These are phyloP conservation scores for Cylloceria caligata DNA, from an alignment of 2,888 invertebrate genomes.

Conservation along the genomic window DNA sequence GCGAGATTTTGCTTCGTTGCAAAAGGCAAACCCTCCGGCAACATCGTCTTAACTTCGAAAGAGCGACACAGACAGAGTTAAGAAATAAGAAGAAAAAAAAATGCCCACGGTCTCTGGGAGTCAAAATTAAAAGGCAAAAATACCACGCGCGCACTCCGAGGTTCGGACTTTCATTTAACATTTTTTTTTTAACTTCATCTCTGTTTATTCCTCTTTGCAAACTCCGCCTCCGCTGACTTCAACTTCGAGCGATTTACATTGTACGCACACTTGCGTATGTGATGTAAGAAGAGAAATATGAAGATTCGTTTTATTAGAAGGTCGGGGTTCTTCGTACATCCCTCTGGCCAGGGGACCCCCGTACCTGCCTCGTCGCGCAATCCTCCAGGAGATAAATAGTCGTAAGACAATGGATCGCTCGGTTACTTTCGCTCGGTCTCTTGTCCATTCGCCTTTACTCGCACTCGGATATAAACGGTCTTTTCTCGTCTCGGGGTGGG, in stretches of 20 bases:
- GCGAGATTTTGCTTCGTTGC: slow-evolving; percentile 62
- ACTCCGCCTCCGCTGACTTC: not conserved
- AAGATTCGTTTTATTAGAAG: slow-evolving; percentile 60
- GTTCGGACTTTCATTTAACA: slow-evolving; percentile 11
- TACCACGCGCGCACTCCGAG: slow-evolving; percentile 33
- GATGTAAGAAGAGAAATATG: slow-evolving; percentile 56
- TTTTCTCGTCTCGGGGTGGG: slow-evolving; percentile 53
- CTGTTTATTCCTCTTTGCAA: slow-evolving; percentile 6
- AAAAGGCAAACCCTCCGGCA: slow-evolving; percentile 58
- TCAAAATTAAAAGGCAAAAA: slow-evolving; percentile 64
- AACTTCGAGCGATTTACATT: not conserved
- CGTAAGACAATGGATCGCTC: slow-evolving; percentile 79
- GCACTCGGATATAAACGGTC: slow-evolving; percentile 64
- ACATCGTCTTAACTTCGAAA: slow-evolving; percentile 40
- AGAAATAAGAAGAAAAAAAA: slow-evolving; percentile 21
- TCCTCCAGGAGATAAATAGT: slow-evolving; percentile 78
- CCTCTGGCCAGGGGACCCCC: slow-evolving; percentile 24
- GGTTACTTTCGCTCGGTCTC: slow-evolving; percentile 36
- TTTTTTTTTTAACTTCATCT: not conserved
- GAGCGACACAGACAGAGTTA: slow-evolving; percentile 37
- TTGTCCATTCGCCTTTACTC: not conserved
- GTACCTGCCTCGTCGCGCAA: slow-evolving; percentile 43
- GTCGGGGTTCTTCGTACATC: slow-evolving; percentile 41
- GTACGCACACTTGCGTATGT: slow-evolving; percentile 37
- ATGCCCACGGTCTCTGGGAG: slow-evolving; percentile 31